These are phyloP conservation scores for human (Homo sapiens) DNA, from an alignment of 2,113 vertebrate species.

Conservation along the genomic window DNA sequence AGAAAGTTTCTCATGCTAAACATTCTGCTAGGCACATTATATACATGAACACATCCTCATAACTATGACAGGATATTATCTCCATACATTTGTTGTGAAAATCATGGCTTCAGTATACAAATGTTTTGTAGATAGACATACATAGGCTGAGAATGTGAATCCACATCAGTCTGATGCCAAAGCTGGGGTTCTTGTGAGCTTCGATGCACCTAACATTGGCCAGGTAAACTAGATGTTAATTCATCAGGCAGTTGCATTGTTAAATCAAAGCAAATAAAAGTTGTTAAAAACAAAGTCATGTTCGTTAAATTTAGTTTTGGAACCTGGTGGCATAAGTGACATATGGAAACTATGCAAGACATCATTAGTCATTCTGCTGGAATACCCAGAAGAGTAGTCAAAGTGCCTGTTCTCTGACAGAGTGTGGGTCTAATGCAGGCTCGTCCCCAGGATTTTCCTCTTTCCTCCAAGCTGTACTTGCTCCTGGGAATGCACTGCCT, in stretches of 20 bases:
- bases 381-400: not conserved
- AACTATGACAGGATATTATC: no score
- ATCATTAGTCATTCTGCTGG: accelerated
- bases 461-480: not conserved
- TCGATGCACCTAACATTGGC: not conserved
- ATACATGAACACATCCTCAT: not conserved
- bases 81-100: accelerated
- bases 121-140: not conserved
- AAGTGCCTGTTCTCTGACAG: no score
- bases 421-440: accelerated
- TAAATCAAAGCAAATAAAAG: not conserved
- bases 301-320: not conserved
- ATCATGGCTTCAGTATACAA: no score
- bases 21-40: not conserved
- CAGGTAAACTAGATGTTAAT: not conserved
- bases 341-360: accelerated
- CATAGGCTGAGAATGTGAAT: not conserved
- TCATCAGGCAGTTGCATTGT: not conserved
- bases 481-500: not conserved
- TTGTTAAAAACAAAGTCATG: not conserved
- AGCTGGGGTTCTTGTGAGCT: accelerated
- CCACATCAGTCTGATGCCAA: no score
- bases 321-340: accelerated
- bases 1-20: not conserved
- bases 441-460: not conserved